Base-by-base conservation (phyloP, 2,888 invertebrate genomes). In the Synanthedon tipuliformis region DNA sequence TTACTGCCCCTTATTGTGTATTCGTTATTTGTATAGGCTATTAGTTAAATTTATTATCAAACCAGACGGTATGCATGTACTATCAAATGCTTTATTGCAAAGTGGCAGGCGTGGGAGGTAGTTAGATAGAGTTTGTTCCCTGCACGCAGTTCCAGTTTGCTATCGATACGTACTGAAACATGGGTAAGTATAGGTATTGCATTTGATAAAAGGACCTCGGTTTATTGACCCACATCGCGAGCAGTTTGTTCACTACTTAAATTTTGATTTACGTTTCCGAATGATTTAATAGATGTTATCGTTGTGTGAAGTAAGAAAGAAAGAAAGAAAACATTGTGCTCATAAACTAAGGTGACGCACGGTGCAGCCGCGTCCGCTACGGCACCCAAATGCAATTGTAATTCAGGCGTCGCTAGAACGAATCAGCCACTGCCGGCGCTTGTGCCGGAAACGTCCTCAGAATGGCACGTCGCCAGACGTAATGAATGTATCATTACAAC, bases 401-500 rank as follows among this genome's bases (percentile, higher is more conserved):
- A 77, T 79, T 75, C 78, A 73, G 73, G 69, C 77, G 73, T 73
- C 73, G 75, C 74, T 70, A 74, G 71, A 78, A 78, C 77, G 71
- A 78, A 79, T 76, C 71, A 76, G 66, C 61, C 64, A 62, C 64
- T 64, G 68, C 73, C 70, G 73, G 68, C 73, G 71, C 66, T 79
- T 78, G 34, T 34, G 73, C 72, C 78, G 81, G 80, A 81, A 81
- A 78, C 72, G 70, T 74, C 77, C 73, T 73, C 64, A 55, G 64
- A 71, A 75, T 83, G 84, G 82, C 83, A 77, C 63, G 58, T 63
- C 73, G 83, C 84, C 84, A 84, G 70, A 69, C 63, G 58, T 73
- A 75, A 77, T 75, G 68, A 73, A 71, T 69, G 66, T 67, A 69
- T 72, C 69, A 73, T 73, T 71, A 65, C 60, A 68, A 56, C 70